Evolutionary conservation across 2,113 vertebrate genomes (phyloP).

Genomic region (Alces alces): DNA sequence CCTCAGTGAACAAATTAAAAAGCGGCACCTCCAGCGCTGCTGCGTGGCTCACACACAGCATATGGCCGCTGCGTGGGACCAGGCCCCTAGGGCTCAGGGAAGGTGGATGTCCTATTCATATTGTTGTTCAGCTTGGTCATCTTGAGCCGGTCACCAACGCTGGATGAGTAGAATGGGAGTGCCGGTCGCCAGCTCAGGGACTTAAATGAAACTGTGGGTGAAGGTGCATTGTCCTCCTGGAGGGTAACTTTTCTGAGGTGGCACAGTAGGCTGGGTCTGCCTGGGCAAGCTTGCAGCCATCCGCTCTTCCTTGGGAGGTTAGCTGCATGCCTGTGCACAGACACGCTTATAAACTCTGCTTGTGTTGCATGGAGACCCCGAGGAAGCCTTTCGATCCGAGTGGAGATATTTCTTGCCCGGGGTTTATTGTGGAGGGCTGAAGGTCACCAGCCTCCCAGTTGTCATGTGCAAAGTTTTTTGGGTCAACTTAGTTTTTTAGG

Average conservation of each 20-base stretch:
- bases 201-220: background rate
- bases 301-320: background rate
- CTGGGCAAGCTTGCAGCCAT: background rate
- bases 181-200: background rate
- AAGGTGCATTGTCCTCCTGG: background rate
- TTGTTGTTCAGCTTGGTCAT: background rate
- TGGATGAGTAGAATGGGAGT: background rate
- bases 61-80: background rate
- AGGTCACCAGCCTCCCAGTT: background rate
- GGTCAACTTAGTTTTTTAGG: background rate
- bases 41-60: accelerated
- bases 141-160: background rate
- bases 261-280: background rate
- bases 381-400: background rate
- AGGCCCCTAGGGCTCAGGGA: accelerated
- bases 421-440: background rate
- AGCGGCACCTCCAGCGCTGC: background rate
- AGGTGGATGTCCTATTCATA: background rate
- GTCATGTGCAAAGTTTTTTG: background rate
- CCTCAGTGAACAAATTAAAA: background rate
- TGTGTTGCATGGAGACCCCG: background rate
- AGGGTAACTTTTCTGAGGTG: background rate
- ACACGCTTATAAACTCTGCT: background rate
- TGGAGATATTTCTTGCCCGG: background rate
- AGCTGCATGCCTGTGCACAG: background rate